Evolutionary conservation across 1,140 invertebrate genomes (phyloP), one percentile per base, ranked within the genome.

Genomic region (Helicoverpa zea): DNA sequence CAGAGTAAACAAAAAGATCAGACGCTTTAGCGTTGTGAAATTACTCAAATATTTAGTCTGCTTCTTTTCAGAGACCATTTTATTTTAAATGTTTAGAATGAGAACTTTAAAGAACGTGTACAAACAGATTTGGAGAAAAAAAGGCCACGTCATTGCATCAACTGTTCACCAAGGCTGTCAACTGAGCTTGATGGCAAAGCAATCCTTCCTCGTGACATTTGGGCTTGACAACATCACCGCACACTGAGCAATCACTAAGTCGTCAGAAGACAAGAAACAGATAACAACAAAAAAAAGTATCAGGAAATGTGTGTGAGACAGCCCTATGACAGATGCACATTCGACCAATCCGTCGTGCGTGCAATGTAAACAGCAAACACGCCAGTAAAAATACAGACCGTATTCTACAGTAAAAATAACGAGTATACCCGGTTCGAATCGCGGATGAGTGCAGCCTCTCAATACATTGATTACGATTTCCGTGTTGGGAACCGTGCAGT

Each of bases 351-450:
- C 73, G 16, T 72, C 73, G 75, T 77, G 83, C 79, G 83, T 83
- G 77, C 81, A 78, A 51, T 83, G 85, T 82, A 85, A 87, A 87
- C 74, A 83, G 81, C 83, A 82, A 85, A 83, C 81, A 83, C 80
- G 83, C 59, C 56, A 54, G 82, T 81, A 87, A 85, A 87, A 85
- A 83, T 82, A 81, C 77, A 79, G 70, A 73, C 23, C n/a, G 58
- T 51, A 66, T 79, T 35, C 54, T 74, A 76, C 66, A 59, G 56
- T 66, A 77, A 76, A 81, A 83, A 77, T 83, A 82, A 74, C 51
- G 77, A 76, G 68, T 35, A 73, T 14, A 35, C 30, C 49, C 68
- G 51, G 35, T 18, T 47, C 73, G 59, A 56, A 29, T 54, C 72
- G 51, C 78, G 79, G 73, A 77, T 78, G 78, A 83, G 79, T 82